These are phyloP conservation scores for Agrotis clavis DNA, from an alignment of 2,888 invertebrate species.

Conservation along the genomic window DNA sequence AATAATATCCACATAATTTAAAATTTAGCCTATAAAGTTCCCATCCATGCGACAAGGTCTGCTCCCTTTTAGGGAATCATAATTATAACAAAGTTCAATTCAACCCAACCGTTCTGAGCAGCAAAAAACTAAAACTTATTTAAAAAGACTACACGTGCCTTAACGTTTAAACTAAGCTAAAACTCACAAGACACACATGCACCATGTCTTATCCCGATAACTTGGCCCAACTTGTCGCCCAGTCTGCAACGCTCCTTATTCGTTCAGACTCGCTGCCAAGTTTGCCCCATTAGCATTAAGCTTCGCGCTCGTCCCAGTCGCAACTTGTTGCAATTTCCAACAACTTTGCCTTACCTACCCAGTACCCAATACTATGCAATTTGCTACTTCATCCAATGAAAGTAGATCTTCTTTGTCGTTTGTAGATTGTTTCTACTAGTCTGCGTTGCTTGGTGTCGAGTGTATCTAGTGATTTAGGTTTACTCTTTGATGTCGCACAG, in stretches of 20 bases:
- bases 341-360: conserved; percentile 67
- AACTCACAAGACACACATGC: conserved; percentile 42
- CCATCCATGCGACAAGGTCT: no score
- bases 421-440: conserved; percentile 15
- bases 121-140: neutral
- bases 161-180: conserved; percentile 27
- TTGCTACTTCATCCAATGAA: conserved; percentile 66
- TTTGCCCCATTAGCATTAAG: conserved; percentile 78
- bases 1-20: no score
- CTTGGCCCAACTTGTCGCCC: conserved; percentile 62
- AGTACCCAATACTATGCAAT: conserved; percentile 71
- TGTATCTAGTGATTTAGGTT: conserved; percentile 11
- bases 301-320: conserved; percentile 69
- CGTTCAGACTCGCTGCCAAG: conserved; percentile 68
- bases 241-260: conserved; percentile 55
- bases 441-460: neutral
- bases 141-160: conserved; percentile 6
- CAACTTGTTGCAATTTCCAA: conserved; percentile 81
- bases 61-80: no score
- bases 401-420: conserved; percentile 53
- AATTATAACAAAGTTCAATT: neutral
- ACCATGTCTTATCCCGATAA: conserved; percentile 45
- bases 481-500: neutral
- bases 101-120: neutral
- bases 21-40: no score